phyloP scores from a whole-genome alignment of 1,140 invertebrate genomes.

The Drosophila burlai region DNA sequence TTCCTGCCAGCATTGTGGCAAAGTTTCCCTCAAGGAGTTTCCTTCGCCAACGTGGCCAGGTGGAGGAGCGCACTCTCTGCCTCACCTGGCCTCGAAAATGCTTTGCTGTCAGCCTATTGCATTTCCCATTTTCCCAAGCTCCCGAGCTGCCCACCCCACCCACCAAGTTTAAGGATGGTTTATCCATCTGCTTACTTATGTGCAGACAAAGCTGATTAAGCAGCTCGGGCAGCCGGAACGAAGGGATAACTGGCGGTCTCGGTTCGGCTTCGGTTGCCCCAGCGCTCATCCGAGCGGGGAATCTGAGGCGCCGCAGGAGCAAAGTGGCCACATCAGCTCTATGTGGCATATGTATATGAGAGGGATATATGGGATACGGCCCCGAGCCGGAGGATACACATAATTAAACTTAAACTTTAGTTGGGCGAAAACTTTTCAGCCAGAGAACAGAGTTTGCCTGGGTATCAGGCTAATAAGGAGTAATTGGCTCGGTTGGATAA shows the following conservation, averaged over 20 bases:
- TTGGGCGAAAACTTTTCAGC: slow-evolving; percentile 23
- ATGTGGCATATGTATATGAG: background rate
- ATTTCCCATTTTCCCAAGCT: slow-evolving; percentile 17
- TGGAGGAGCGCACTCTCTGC: slow-evolving; percentile 3
- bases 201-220: slow-evolving; percentile 51
- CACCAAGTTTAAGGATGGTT: slow-evolving; percentile 34
- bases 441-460: background rate
- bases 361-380: slow-evolving; percentile 15
- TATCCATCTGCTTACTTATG: slow-evolving; percentile 49
- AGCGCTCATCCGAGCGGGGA: slow-evolving; percentile 2
- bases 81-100: slow-evolving; percentile 51
- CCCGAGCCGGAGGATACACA: slow-evolving; percentile 37
- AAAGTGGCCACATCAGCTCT: slow-evolving; percentile 5
- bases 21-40: slow-evolving; percentile 50
- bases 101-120: slow-evolving; percentile 33
- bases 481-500: slow-evolving; percentile 12
- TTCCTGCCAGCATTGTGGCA: slow-evolving; percentile 37
- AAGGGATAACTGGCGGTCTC: slow-evolving; percentile 22
- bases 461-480: slow-evolving; percentile 14
- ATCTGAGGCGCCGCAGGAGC: background rate
- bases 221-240: slow-evolving; percentile 39
- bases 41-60: slow-evolving; percentile 36
- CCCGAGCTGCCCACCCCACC: background rate
- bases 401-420: slow-evolving; percentile 44
- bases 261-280: slow-evolving; percentile 7